phyloP scores from a whole-genome alignment of 2,888 invertebrate species.

The Eledone cirrhosa region DNA sequence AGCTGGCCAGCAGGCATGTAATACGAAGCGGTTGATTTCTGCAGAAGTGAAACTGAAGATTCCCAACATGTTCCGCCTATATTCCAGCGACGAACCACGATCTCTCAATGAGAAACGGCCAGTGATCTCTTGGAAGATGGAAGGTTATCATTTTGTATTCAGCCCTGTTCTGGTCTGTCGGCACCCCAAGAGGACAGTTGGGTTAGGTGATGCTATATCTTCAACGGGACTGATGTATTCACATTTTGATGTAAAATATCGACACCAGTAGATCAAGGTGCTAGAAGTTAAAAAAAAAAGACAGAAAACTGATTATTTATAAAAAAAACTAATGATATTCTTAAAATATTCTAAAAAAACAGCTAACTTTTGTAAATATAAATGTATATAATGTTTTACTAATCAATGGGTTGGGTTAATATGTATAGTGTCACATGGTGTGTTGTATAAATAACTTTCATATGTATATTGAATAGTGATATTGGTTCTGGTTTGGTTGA shows the following conservation, averaged over 20 bases:
- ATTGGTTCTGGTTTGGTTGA: too few relatives aligned
- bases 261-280: not conserved
- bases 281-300: too few relatives aligned
- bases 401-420: too few relatives aligned
- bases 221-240: conserved; percentile 68
- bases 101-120: conserved; percentile 56
- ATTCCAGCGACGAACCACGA: conserved; percentile 46
- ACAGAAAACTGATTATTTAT: too few relatives aligned
- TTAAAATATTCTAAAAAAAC: too few relatives aligned
- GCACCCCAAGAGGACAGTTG: conserved; percentile 67
- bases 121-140: conserved; percentile 65
- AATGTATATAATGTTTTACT: too few relatives aligned
- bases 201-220: conserved; percentile 69
- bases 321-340: too few relatives aligned
- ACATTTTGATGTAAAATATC: conserved; percentile 42
- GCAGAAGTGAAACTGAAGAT: conserved; percentile 65
- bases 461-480: too few relatives aligned
- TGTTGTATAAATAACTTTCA: too few relatives aligned
- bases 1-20: conserved; percentile 67
- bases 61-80: conserved; percentile 60
- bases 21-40: conserved; percentile 48
- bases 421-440: too few relatives aligned
- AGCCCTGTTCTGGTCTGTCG: conserved; percentile 69
- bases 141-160: conserved; percentile 66
- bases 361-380: too few relatives aligned